Conservation (phyloP, 2,113 vertebrate genomes). For the Malurus cyaneus region DNA sequence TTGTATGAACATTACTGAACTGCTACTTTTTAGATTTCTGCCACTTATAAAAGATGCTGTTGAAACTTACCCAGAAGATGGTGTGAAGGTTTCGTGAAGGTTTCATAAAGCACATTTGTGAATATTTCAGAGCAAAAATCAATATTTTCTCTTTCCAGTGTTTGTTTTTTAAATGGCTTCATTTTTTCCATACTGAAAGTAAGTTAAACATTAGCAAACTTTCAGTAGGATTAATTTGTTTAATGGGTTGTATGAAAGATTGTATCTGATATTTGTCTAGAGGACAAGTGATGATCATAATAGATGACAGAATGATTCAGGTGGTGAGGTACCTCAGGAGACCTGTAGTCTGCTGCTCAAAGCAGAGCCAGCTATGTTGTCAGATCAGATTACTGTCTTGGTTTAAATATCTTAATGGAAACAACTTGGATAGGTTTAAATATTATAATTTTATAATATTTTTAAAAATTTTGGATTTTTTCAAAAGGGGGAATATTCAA, state of each 20-base stretch:
- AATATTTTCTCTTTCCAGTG: neutral
- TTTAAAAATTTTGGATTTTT: neutral
- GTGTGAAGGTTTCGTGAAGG: neutral
- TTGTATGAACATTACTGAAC: neutral
- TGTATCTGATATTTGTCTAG: neutral
- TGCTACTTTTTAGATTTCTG: neutral
- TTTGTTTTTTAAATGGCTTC: conserved; percentile 46
- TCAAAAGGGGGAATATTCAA: neutral
- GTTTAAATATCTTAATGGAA: conserved; percentile 31
- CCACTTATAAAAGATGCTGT: neutral
- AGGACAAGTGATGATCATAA: neutral
- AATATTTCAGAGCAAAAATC: neutral
- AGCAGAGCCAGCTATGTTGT: neutral
- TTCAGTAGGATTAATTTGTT: conserved; percentile 40
- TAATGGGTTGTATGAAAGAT: neutral
- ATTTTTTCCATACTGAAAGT: conserved; percentile 19
- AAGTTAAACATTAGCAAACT: conserved; percentile 11
- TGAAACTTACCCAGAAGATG: neutral
- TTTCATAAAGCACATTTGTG: neutral
- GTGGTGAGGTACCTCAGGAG: neutral
- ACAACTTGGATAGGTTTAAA: neutral
- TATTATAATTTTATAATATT: neutral
- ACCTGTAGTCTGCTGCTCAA: neutral
- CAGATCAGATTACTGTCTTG: neutral
- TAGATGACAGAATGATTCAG: neutral